phyloP scores from a whole-genome alignment of 2,888 invertebrate species.

The Fissipunctia ypsillon region DNA sequence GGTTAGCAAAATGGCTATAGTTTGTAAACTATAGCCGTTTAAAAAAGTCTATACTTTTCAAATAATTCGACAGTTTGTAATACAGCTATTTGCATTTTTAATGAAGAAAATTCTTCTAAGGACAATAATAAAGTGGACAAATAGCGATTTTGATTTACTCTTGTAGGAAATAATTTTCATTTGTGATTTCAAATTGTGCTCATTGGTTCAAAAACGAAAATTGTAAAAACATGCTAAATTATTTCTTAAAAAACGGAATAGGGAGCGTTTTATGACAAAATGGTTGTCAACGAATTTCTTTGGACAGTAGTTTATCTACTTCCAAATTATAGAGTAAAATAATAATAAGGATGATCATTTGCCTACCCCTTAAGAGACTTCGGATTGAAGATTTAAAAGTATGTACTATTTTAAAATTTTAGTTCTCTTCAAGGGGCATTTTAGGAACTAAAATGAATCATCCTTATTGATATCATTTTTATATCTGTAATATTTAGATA shows the following conservation, averaged over 20 bases:
- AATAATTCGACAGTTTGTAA: too few species aligned
- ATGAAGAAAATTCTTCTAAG: neutral
- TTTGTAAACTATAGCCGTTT: neutral
- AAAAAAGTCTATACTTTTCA: too few species aligned
- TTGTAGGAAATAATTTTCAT: too few species aligned
- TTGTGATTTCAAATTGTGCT: constrained; percentile 20
- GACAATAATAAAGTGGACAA: neutral
- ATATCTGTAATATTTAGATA: constrained; percentile 36
- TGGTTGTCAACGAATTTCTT: constrained; percentile 49
- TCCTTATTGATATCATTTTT: constrained; percentile 37
- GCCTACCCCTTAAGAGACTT: neutral
- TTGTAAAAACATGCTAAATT: too few species aligned
- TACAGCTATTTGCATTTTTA: neutral
- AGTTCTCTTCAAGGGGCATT: neutral
- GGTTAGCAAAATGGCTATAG: neutral
- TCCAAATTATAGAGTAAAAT: constrained; percentile 31
- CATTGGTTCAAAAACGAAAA: too few species aligned
- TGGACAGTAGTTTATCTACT: constrained; percentile 23
- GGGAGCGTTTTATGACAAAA: constrained; percentile 46
- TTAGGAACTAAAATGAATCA: constrained; percentile 27
- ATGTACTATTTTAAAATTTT: neutral
- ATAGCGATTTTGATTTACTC: too few species aligned
- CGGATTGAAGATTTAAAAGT: neutral
- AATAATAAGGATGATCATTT: constrained; percentile 37
- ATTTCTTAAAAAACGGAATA: too few species aligned